Evolutionary conservation across 2,113 vertebrate genomes (phyloP), one percentile per base, ranked within the genome.

Genomic region (Catagonus wagneri): DNA sequence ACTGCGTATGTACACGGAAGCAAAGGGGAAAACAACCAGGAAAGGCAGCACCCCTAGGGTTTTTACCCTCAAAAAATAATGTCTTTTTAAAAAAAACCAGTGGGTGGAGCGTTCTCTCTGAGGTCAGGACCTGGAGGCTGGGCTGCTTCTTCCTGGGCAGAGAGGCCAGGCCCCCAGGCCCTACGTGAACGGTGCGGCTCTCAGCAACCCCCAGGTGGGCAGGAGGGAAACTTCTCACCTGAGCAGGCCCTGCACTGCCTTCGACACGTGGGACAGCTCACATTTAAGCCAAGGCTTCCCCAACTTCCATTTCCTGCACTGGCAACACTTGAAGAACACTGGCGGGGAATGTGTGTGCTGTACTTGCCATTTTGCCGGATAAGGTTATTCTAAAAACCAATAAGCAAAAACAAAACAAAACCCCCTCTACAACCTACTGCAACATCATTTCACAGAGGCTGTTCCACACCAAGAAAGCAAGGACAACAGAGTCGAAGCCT

Each of bases 301-400:
- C 14, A 32, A 25, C 83, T 39, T 34, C 0, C 2, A 29, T 9
- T 15, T 44, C 32, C 66, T 32, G 17, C 44, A 19, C 5, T 15
- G 76, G 12, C 25, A 19, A 9, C 13, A 22, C 44, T 72, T 34
- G 0, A 15, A 25, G 63, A 79, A 32, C 23, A 36, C 2, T 22
- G 20, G 23, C 16, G 4, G 3, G 27, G 17, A 25, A n/a, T 44
- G 2, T 3, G 3, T 7, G 29, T 29, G 4, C 29, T 50, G 12
- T 13, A 5, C 29, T 83, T 79, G 63, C 65, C 22, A 74, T 44
- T 81, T 63, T 61, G 16, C 39, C 68, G 78, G 50, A 39, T n/a
- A 44, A n/a, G 36, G 34, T 63, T 60, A 63, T 60, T 89, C 89
- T 22, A 74, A 63, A 83, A 78, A 58, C 44, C 71, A 75, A 9